A percentile compares a stretch with the other conserved stretches of the same genome.
These are phyloP conservation scores for Prostheceraeus crozeri DNA, from an alignment of 2,888 invertebrate genomes.

Conservation along the genomic window DNA sequence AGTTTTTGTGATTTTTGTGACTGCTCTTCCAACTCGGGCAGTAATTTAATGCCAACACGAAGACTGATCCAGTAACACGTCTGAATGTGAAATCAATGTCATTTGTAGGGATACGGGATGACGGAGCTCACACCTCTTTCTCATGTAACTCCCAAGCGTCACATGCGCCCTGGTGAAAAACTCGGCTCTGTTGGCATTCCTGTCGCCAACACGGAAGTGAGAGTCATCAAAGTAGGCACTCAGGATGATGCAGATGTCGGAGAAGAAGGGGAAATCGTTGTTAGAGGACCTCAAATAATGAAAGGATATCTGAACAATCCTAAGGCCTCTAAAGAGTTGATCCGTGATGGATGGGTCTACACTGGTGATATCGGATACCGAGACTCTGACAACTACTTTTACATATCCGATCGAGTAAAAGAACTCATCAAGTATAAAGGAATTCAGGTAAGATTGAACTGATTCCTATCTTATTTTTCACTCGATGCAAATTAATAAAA, in stretches of 20 bases:
- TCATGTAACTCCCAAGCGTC: neutral
- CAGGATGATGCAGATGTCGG: conserved; percentile 61
- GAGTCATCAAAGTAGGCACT: too few relatives aligned
- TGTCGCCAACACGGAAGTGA: neutral
- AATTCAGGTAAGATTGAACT: conserved; percentile 76
- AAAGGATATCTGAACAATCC: conserved; percentile 75
- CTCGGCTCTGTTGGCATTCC: neutral
- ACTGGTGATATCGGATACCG: conserved; percentile 70
- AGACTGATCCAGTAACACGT: too few relatives aligned
- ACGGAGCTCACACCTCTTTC: neutral
- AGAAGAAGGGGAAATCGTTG: conserved; percentile 73
- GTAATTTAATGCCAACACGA: too few relatives aligned
- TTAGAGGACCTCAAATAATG: conserved; percentile 73
- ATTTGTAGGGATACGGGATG: conserved; percentile 8
- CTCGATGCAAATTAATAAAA: too few relatives aligned
- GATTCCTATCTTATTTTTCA: too few relatives aligned
- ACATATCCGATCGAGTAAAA: conserved; percentile 76
- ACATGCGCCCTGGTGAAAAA: neutral
- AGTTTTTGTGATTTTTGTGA: too few relatives aligned
- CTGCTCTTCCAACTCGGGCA: too few relatives aligned
- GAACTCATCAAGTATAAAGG: conserved; percentile 84
- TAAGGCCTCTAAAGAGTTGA: conserved; percentile 63
- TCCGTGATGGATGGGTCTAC: conserved; percentile 75
- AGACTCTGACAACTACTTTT: conserved; percentile 70
- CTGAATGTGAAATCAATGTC: too few relatives aligned